These are phyloP conservation scores for Chauna torquata DNA, from an alignment of 2,113 vertebrate species.

Conservation along the genomic window DNA sequence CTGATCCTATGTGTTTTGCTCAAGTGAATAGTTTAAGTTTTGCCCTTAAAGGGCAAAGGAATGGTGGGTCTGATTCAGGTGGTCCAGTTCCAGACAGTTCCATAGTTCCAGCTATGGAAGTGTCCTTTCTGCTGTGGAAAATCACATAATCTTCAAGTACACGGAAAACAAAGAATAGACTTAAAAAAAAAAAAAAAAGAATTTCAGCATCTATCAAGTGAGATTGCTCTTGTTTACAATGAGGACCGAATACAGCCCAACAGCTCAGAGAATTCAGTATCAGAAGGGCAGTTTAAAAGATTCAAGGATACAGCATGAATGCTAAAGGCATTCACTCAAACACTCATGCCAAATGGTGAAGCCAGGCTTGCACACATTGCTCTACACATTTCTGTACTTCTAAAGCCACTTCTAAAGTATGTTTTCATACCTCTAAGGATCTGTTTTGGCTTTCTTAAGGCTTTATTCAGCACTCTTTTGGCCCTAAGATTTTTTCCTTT, in stretches of 20 bases:
- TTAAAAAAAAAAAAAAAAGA: neutral
- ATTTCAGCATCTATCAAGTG: neutral
- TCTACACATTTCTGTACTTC: neutral
- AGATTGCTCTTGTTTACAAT: neutral
- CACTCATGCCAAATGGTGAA: fast-evolving
- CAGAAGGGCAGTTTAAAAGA: neutral
- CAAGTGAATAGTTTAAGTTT: neutral
- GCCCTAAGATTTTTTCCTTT: fast-evolving
- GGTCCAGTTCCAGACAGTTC: neutral
- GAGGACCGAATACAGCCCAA: neutral
- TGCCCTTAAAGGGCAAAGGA: neutral
- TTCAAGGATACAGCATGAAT: neutral
- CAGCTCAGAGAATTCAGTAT: neutral
- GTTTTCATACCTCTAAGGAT: neutral
- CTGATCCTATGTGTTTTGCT: neutral
- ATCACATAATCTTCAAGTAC: neutral
- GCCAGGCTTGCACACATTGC: neutral
- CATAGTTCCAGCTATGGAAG: neutral
- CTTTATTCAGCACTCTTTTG: neutral
- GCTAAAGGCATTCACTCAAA: neutral
- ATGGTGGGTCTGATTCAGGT: neutral
- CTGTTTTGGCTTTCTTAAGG: neutral
- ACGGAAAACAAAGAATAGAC: neutral
- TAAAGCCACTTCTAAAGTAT: neutral
- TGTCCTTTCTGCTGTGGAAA: neutral